phyloP scores from a whole-genome alignment of 2,113 vertebrate species.

The Tachycineta bicolor region DNA sequence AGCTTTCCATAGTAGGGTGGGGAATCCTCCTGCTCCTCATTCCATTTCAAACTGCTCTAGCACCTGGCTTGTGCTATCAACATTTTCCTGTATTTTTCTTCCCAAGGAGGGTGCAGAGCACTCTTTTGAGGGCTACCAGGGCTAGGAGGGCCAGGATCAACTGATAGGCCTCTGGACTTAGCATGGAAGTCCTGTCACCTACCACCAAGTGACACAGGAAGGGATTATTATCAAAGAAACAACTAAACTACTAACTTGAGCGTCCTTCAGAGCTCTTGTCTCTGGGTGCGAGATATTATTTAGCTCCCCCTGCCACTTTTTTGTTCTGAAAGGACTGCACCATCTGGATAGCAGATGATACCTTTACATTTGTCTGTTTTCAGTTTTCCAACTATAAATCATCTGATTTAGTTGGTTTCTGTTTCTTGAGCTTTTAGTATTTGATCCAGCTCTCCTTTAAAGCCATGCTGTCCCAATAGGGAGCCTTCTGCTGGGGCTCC shows the following conservation, averaged over 20 bases:
- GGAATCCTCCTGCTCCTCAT: background rate
- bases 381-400: constrained; percentile 54
- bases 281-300: background rate
- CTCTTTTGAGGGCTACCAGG: background rate
- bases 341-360: constrained; percentile 68
- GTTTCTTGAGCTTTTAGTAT: constrained; percentile 30
- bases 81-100: background rate
- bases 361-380: constrained; percentile 45
- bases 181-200: background rate
- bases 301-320: background rate
- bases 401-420: constrained; percentile 34
- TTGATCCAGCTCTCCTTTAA: constrained; percentile 35
- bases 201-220: background rate
- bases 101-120: accelerated
- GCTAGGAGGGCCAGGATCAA: background rate
- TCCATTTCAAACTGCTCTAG: background rate
- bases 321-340: background rate
- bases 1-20: accelerated
- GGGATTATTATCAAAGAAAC: background rate
- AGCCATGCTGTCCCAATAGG: background rate
- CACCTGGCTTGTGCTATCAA: background rate
- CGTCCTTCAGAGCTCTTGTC: background rate
- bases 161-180: background rate
- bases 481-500: constrained; percentile 19
- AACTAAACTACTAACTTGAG: background rate